Evolutionary conservation across 2,113 vertebrate genomes (phyloP).

Genomic region (Nerophis ophidion): DNA sequence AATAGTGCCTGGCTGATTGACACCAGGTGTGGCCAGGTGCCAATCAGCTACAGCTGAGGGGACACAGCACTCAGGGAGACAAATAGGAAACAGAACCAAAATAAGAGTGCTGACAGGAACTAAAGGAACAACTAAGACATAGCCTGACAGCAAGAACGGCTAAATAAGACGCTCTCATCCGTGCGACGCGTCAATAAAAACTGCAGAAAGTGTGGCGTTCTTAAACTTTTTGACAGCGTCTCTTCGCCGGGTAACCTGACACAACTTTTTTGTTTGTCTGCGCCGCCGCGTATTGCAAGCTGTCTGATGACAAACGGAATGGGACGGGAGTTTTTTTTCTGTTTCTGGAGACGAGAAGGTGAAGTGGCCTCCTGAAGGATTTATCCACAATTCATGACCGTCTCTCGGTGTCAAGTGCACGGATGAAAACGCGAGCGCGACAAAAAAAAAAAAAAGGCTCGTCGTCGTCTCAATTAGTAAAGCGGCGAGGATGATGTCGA

Average conservation of each 20-base stretch:
- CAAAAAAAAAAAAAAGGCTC: conserved; percentile 23
- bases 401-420: conserved; percentile 10
- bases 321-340: conserved; percentile 4
- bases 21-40: no score
- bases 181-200: conserved; percentile 2
- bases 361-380: conserved; percentile 20
- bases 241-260: neutral
- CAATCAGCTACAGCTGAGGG: no score
- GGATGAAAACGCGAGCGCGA: conserved; percentile 39
- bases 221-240: conserved; percentile 6
- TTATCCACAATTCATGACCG: conserved; percentile 25
- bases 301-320: conserved; percentile 3
- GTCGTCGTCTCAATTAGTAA: conserved; percentile 56
- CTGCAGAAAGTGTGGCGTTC: neutral
- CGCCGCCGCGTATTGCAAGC: neutral
- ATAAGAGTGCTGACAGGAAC: no score
- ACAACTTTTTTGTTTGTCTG: conserved; percentile 2
- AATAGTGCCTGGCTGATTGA: no score
- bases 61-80: no score
- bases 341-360: no score
- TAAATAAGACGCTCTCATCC: conserved; percentile 1
- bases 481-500: conserved; percentile 38
- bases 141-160: no score
- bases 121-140: no score
- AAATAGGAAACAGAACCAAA: no score